These are phyloP conservation scores for Teleogryllus oceanicus DNA, from an alignment of 2,888 invertebrate genomes.

Conservation along the genomic window DNA sequence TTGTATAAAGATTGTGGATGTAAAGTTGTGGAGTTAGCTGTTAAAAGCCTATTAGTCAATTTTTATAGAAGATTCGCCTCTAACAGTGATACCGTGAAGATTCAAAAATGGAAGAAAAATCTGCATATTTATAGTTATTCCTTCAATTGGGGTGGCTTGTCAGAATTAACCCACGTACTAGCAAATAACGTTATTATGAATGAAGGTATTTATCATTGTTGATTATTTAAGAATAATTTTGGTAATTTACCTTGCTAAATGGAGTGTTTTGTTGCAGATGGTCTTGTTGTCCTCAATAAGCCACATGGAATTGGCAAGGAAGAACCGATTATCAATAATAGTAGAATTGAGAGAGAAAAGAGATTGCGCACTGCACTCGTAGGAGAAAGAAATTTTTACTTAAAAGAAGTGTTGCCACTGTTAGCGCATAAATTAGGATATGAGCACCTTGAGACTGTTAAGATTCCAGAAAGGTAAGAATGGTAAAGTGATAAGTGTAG, in stretches of 20 bases:
- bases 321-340: slow-evolving; percentile 22
- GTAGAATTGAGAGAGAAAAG: background rate
- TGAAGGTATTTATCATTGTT: background rate
- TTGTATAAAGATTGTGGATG: too few species aligned
- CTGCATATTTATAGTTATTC: background rate
- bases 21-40: too few species aligned
- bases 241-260: background rate
- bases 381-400: slow-evolving; percentile 23
- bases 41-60: too few species aligned
- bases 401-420: slow-evolving; percentile 32
- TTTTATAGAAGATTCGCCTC: too few species aligned
- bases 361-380: slow-evolving; percentile 22
- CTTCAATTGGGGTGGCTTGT: background rate
- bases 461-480: slow-evolving; percentile 34
- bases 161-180: background rate
- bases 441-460: slow-evolving; percentile 30
- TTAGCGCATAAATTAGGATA: slow-evolving; percentile 31
- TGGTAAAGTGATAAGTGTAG: too few species aligned
- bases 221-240: too few species aligned
- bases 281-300: slow-evolving; percentile 44
- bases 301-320: slow-evolving; percentile 43
- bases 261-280: slow-evolving; percentile 40
- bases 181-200: background rate
- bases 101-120: background rate
- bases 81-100: too few species aligned